These are phyloP conservation scores for Neoniphon sammara DNA, from an alignment of 2,797 vertebrate genomes.

Conservation along the genomic window DNA sequence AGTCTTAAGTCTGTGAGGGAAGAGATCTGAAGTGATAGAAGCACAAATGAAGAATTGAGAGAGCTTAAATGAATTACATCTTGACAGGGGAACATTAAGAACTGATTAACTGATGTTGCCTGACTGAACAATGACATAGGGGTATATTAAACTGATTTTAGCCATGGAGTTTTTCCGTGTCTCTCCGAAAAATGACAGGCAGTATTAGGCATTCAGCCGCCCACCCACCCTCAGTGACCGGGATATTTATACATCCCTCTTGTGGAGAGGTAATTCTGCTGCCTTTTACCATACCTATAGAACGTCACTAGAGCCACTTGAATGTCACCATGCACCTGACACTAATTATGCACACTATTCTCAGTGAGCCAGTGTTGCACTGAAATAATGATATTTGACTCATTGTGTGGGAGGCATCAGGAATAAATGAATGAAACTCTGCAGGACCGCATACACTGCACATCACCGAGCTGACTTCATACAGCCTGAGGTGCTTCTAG, in stretches of 20 bases:
- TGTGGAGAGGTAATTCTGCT: constrained; percentile 41
- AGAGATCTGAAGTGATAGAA: constrained; percentile 18
- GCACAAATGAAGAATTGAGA: not conserved
- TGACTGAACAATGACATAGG: constrained; percentile 10
- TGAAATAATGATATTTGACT: constrained; percentile 72
- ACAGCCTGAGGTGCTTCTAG: constrained; percentile 10
- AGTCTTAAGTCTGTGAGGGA: constrained; percentile 17
- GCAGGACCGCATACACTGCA: constrained; percentile 29
- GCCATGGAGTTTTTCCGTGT: not conserved
- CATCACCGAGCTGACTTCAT: constrained; percentile 39
- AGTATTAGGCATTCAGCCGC: constrained; percentile 33
- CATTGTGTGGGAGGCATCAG: constrained; percentile 53
- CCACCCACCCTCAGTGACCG: constrained; percentile 44
- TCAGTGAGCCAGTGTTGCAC: constrained; percentile 40
- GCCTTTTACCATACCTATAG: constrained; percentile 45
- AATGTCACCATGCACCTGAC: constrained; percentile 62
- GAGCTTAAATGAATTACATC: constrained; percentile 14
- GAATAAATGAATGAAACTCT: constrained; percentile 34
- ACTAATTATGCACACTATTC: constrained; percentile 63
- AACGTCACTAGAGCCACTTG: constrained; percentile 65
- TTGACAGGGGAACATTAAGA: constrained; percentile 4
- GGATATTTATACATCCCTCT: constrained; percentile 54
- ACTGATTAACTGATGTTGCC: constrained; percentile 1
- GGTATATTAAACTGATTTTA: not conserved
- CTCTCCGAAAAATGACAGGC: constrained; percentile 14